Conservation (phyloP, 2,113 vertebrate species). For the Pomatostomus ruficeps region DNA sequence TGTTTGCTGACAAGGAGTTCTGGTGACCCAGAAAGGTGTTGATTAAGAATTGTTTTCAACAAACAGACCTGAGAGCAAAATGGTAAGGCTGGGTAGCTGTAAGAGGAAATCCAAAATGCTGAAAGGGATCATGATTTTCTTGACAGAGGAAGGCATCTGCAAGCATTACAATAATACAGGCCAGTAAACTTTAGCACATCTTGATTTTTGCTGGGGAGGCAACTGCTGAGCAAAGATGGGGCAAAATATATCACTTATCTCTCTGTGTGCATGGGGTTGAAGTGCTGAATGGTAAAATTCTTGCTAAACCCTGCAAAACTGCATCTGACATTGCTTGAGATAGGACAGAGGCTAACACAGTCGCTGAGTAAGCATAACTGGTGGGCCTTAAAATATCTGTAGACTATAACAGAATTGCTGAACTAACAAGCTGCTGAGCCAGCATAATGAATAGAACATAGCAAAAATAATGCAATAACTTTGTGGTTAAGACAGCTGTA, state of each 20-base stretch:
- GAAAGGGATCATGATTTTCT: background rate
- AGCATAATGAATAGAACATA: conserved; percentile 24
- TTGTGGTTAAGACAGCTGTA: background rate
- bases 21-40: background rate
- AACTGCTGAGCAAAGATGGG: background rate
- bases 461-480: conserved; percentile 9
- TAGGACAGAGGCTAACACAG: background rate
- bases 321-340: background rate
- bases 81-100: background rate
- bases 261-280: background rate
- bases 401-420: background rate
- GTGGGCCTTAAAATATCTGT: conserved; percentile 21
- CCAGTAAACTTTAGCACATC: background rate
- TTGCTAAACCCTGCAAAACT: conserved; percentile 16
- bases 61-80: background rate
- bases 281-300: background rate
- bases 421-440: conserved; percentile 39
- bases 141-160: background rate
- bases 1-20: background rate
- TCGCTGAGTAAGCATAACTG: background rate
- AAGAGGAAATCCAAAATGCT: background rate
- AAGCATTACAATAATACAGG: background rate
- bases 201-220: background rate
- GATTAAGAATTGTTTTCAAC: background rate
- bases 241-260: background rate